Conservation (phyloP, 2,888 invertebrate genomes). For the Eumacrocentrus americanus region DNA sequence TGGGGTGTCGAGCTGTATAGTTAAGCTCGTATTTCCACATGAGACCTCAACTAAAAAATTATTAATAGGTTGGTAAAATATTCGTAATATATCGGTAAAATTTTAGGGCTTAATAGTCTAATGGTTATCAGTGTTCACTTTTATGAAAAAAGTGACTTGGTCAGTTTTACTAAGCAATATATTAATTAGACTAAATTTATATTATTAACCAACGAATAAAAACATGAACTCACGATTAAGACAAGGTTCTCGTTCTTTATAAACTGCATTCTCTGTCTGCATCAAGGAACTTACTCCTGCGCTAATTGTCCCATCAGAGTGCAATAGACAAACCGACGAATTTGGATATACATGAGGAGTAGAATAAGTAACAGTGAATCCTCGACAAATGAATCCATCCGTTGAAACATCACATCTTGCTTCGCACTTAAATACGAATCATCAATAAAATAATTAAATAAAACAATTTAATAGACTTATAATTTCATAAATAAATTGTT, state of each 20-base stretch:
- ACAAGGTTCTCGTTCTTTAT: slow-evolving; percentile 82
- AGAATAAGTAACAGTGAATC: slow-evolving; percentile 65
- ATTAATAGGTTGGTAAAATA: neutral
- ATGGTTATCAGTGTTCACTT: too few species aligned
- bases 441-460: neutral
- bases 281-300: slow-evolving; percentile 76
- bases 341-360: slow-evolving; percentile 37
- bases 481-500: neutral
- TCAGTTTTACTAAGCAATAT: neutral
- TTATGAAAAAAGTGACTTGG: too few species aligned
- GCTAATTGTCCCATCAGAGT: slow-evolving; percentile 83
- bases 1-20: slow-evolving; percentile 65
- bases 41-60: slow-evolving; percentile 78
- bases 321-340: slow-evolving; percentile 69
- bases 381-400: slow-evolving; percentile 73
- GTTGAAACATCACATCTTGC: slow-evolving; percentile 68
- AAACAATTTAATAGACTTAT: neutral
- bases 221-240: slow-evolving; percentile 72
- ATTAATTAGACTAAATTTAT: neutral
- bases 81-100: neutral
- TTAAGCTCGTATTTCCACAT: slow-evolving; percentile 68
- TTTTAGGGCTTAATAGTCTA: neutral
- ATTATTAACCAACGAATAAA: too few species aligned
- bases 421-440: slow-evolving; percentile 59
- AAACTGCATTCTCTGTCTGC: slow-evolving; percentile 68